Conservation (phyloP, 1,140 invertebrate genomes). For the Ooceraea biroi region DNA sequence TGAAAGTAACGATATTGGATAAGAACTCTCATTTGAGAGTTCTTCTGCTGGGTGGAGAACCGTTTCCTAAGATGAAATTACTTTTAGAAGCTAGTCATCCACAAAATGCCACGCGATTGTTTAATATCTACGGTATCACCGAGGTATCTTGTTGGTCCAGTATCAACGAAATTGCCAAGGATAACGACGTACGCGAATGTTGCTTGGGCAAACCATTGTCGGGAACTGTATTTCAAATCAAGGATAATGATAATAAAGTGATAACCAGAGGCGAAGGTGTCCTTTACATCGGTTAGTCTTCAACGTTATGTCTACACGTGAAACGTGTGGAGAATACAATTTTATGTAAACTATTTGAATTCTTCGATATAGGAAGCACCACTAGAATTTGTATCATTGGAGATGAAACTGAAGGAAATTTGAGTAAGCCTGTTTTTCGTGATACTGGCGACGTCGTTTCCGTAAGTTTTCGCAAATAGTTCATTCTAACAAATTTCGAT, state of each 20-base stretch:
- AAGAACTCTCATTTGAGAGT: conserved; percentile 86
- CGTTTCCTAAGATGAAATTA: conserved; percentile 85
- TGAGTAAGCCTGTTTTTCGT: conserved; percentile 86
- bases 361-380: conserved; percentile 86
- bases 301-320: conserved; percentile 49
- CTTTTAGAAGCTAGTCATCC: conserved; percentile 85
- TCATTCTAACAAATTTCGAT: neutral
- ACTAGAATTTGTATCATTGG: conserved; percentile 88
- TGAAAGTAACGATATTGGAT: conserved; percentile 88
- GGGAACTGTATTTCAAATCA: conserved; percentile 88
- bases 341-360: conserved; percentile 27
- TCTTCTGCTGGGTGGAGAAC: conserved; percentile 89
- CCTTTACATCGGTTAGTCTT: conserved; percentile 87
- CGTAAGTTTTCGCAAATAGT: conserved; percentile 60
- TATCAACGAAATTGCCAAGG: conserved; percentile 86
- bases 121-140: conserved; percentile 93
- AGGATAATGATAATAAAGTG: conserved; percentile 75
- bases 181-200: conserved; percentile 53
- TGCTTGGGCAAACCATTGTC: conserved; percentile 88
- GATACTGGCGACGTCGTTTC: conserved; percentile 90
- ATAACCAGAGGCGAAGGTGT: conserved; percentile 85
- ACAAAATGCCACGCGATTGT: conserved; percentile 88
- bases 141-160: conserved; percentile 95
- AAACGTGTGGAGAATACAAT: conserved; percentile 27
- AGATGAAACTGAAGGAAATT: conserved; percentile 84